These are phyloP conservation scores for Micromussa lordhowensis DNA, from an alignment of 92 coral and sea anemone species.

Conservation along the genomic window DNA sequence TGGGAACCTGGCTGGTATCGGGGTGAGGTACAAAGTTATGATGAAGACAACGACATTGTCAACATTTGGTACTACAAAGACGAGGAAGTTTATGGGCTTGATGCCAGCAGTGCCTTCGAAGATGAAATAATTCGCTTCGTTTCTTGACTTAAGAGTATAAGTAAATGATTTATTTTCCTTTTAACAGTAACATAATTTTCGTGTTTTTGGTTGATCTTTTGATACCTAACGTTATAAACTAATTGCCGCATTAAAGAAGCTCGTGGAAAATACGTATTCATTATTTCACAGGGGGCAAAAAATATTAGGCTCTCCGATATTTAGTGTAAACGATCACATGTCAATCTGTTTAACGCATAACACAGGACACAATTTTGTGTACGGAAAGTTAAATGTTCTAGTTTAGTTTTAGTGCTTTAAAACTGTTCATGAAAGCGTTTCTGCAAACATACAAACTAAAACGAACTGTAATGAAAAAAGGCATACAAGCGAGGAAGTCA, in stretches of 20 bases:
- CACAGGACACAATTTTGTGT: background rate
- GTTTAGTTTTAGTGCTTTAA: background rate
- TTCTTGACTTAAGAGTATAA: too few relatives aligned
- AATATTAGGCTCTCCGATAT: too few relatives aligned
- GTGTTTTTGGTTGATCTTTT: background rate
- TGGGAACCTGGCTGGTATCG: too few relatives aligned
- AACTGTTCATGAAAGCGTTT: background rate
- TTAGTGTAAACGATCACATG: too few relatives aligned
- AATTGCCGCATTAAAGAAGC: background rate
- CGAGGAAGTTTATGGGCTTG: background rate
- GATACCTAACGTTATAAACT: background rate
- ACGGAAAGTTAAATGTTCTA: background rate
- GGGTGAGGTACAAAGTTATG: too few relatives aligned
- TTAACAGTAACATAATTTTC: background rate
- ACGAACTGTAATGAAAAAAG: background rate
- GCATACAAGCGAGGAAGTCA: too few relatives aligned
- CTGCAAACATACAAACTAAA: background rate
- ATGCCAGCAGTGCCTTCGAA: background rate
- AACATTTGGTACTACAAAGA: background rate
- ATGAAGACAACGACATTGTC: background rate
- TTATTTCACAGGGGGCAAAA: background rate
- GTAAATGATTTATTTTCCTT: background rate
- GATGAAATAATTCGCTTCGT: slow-evolving; percentile 3
- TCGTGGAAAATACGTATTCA: background rate
- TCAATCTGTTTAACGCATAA: background rate